phyloP scores from a whole-genome alignment of 2,888 invertebrate species.

The Nowickia ferox region DNA sequence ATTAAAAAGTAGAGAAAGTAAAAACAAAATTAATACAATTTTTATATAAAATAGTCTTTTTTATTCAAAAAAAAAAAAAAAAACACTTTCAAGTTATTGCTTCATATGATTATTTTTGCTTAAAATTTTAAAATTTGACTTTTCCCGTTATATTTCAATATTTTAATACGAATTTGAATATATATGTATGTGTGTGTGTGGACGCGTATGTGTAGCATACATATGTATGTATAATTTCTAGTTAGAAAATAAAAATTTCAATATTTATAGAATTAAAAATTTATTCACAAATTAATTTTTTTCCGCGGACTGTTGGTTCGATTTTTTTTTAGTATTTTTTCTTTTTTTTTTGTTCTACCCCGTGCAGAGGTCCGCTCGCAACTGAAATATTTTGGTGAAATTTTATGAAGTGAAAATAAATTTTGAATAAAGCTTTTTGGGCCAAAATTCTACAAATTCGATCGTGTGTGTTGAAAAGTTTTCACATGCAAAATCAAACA shows the following conservation, averaged over 20 bases:
- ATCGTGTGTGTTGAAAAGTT: conserved; percentile 62
- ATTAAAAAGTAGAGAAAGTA: conserved; percentile 46
- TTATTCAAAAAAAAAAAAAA: conserved; percentile 1
- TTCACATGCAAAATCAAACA: conserved; percentile 19
- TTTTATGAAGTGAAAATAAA: conserved; percentile 45
- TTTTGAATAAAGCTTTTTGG: conserved; percentile 65
- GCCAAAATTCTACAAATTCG: conserved; percentile 19
- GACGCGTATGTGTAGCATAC: not conserved
- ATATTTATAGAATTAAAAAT: conserved; percentile 63
- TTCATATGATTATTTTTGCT: conserved; percentile 74
- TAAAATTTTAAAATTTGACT: conserved; percentile 68
- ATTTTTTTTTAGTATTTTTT: conserved; percentile 75
- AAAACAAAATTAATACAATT: conserved; percentile 34
- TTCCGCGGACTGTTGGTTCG: conserved; percentile 82
- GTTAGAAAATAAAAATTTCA: conserved; percentile 52
- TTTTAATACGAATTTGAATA: conserved; percentile 3
- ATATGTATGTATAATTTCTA: conserved; percentile 69
- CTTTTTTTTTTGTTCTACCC: conserved; percentile 82
- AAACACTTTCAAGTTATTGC: conserved; percentile 42
- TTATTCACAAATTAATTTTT: conserved; percentile 77
- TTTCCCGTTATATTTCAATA: conserved; percentile 69
- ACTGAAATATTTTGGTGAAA: conserved; percentile 80
- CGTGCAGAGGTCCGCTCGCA: conserved; percentile 84
- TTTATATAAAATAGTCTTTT: not conserved
- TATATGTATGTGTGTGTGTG: conserved; percentile 44